A percentile compares a stretch with the other conserved stretches of the same genome.
Conservation (phyloP, 2,797 vertebrate species). For the Alectoris magna region DNA sequence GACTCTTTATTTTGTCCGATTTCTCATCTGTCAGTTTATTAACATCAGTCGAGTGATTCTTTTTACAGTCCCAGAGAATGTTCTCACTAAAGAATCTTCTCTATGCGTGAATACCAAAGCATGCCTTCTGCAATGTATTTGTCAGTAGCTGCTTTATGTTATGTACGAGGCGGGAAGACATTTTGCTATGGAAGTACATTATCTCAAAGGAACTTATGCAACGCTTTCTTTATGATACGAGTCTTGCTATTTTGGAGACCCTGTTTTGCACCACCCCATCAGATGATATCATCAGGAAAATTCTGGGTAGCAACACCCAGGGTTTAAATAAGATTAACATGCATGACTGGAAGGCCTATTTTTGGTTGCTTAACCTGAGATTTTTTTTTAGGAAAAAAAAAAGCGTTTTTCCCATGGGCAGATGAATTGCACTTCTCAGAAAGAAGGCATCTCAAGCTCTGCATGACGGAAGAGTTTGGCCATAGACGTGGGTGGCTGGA, state of each 20-base stretch:
- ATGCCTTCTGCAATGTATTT: not conserved
- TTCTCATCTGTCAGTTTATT: slow-evolving; percentile 40
- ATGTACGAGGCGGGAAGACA: not conserved
- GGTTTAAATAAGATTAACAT: not conserved
- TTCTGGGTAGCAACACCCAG: not conserved
- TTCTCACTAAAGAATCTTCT: not conserved
- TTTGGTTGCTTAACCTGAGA: not conserved
- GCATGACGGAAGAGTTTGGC: not conserved
- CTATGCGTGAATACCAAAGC: not conserved
- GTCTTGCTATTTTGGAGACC: not conserved
- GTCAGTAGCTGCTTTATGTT: not conserved
- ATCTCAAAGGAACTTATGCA: not conserved
- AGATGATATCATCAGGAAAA: not conserved
- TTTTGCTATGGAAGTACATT: not conserved
- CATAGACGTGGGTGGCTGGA: not conserved
- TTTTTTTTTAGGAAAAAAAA: not conserved
- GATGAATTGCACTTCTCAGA: slow-evolving; percentile 12
- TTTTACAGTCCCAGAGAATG: slow-evolving; percentile 4
- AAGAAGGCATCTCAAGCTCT: not conserved
- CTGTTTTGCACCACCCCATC: not conserved
- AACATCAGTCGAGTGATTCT: slow-evolving; percentile 16
- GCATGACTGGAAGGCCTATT: not conserved
- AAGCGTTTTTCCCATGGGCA: not conserved
- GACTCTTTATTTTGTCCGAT: slow-evolving; percentile 14
- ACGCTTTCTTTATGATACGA: not conserved